Evolutionary conservation across 2,888 invertebrate genomes (phyloP), one percentile per base, ranked within the genome.

Genomic region (Drosophila pseudotakahashii): DNA sequence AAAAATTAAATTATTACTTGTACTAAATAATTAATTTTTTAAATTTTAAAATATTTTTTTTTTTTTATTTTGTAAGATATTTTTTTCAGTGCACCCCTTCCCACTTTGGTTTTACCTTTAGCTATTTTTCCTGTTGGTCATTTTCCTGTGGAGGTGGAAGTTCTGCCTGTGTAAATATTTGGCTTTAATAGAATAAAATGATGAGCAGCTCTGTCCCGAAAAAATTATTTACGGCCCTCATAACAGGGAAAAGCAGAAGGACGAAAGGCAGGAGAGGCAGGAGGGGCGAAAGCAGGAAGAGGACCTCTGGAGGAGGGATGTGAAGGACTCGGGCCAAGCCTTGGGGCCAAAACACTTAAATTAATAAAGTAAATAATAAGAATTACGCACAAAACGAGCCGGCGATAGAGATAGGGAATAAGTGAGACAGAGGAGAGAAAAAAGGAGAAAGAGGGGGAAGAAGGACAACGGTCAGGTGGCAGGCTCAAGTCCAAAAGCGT

Each of bases 341-440:
- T 45, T 44, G 68, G 54, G 71, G 80, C 80, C 71, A 69, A 79
- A 82, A 77, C 85, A 89, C 86, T 89, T 87, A 89, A 89, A 89
- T 90, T 90, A 89, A 89, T 88, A 83, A 88, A 90, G 85, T 87
- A 81, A 90, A 90, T 86, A 89, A 81, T 81, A 78, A 78, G 78
- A 61, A 79, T 76, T 86, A 80, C 78, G 62, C 47, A 41, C 51
- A 76, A 51, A 52, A 60, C 54, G 47, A 50, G 51, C 19, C n/a
- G n/a, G n/a, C 26, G n/a, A 9, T 14, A 13, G 48, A 16, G 26
- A 9, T 37, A 19, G 41, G 23, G 37, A 48, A 19, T 11, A 23
- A 32, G 53, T 30, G 23, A 32, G 23, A 10, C 34, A 19, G 19
- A 19, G 19, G 19, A n/a, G 26, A 37, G n/a, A 16, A 0, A 26